Conservation (phyloP, 2,888 invertebrate genomes). For the Eilema caniola region DNA sequence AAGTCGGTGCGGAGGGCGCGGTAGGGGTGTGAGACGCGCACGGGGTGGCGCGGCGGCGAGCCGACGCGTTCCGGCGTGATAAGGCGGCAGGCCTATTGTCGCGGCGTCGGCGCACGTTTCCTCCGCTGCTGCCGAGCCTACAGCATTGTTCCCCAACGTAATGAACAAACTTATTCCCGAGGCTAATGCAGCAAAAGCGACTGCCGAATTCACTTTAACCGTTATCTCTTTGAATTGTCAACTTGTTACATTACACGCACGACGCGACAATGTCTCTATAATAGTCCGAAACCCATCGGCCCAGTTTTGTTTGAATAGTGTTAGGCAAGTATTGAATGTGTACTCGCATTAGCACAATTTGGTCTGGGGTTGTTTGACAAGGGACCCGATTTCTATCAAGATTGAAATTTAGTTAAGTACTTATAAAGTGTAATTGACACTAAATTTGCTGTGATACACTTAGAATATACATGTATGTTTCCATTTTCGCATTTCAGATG, state of each 20-base stretch:
- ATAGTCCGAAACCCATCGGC: slow-evolving; percentile 74
- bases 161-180: slow-evolving; percentile 86
- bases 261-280: slow-evolving; percentile 62
- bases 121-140: slow-evolving; percentile 83
- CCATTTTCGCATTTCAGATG: neutral
- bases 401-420: slow-evolving; percentile 51
- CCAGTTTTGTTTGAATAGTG: slow-evolving; percentile 82
- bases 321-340: slow-evolving; percentile 72
- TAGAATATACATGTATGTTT: neutral
- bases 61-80: slow-evolving; percentile 85
- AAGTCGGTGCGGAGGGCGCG: slow-evolving; percentile 58
- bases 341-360: slow-evolving; percentile 75
- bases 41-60: slow-evolving; percentile 52
- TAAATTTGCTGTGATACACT: slow-evolving; percentile 52
- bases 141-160: slow-evolving; percentile 81
- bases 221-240: slow-evolving; percentile 77
- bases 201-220: slow-evolving; percentile 77
- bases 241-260: slow-evolving; percentile 63
- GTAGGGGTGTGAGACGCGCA: slow-evolving; percentile 27
- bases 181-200: slow-evolving; percentile 79
- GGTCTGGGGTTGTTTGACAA: slow-evolving; percentile 75
- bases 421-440: slow-evolving; percentile 60
- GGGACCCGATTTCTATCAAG: slow-evolving; percentile 73
- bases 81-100: slow-evolving; percentile 83
- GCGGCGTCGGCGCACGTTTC: slow-evolving; percentile 86